phyloP scores from a whole-genome alignment of 2,113 vertebrate genomes.

The Crotophaga sulcirostris region DNA sequence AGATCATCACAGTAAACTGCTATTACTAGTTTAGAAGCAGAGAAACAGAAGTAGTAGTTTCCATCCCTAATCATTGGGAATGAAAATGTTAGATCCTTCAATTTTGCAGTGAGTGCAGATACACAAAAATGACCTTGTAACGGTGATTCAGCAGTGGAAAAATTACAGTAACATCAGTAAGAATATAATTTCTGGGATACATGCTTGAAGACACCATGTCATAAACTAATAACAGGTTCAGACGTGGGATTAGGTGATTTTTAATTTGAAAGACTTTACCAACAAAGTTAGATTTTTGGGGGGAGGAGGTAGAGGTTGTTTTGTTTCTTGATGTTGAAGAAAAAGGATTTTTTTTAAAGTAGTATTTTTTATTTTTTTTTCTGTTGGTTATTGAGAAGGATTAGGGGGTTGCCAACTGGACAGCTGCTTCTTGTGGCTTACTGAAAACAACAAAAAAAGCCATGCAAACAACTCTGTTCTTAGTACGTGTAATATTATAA shows the following conservation, averaged over 20 bases:
- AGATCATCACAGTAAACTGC: neutral
- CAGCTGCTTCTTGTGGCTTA: neutral
- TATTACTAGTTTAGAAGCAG: neutral
- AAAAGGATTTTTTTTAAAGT: neutral
- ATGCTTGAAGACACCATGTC: neutral
- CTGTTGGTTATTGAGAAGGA: neutral
- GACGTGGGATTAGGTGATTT: neutral
- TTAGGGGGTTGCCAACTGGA: neutral
- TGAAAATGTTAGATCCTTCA: neutral
- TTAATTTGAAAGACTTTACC: neutral
- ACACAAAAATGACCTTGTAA: neutral
- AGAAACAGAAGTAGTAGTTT: neutral
- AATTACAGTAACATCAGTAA: neutral
- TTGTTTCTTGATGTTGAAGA: neutral
- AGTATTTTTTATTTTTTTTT: neutral
- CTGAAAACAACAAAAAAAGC: neutral
- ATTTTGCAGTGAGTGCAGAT: neutral
- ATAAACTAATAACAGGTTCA: neutral
- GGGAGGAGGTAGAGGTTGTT: neutral
- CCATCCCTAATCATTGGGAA: neutral
- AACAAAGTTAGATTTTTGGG: neutral
- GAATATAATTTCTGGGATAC: neutral
- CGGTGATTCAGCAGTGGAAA: neutral
- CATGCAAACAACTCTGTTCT: neutral
- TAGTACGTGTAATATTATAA: neutral